These are phyloP conservation scores for Melanchra persicariae DNA, from an alignment of 2,888 invertebrate genomes.

Conservation along the genomic window DNA sequence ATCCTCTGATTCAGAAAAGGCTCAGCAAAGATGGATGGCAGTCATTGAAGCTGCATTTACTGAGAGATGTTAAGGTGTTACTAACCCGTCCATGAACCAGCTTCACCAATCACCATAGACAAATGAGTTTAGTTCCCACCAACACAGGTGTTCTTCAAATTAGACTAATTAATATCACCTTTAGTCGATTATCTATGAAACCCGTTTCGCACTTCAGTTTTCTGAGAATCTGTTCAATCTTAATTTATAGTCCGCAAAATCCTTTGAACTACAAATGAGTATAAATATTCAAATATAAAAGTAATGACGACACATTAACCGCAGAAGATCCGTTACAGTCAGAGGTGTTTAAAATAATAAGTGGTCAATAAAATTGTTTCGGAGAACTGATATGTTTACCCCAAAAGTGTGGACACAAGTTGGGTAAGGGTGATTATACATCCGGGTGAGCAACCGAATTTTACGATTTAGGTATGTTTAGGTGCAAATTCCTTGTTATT, in stretches of 20 bases:
- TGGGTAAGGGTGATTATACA: slow-evolving; percentile 32
- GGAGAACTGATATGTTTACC: slow-evolving; percentile 52
- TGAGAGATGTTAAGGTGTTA: slow-evolving; percentile 40
- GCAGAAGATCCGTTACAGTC: slow-evolving; percentile 54
- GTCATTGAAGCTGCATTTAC: slow-evolving; percentile 46
- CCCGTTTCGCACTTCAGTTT: slow-evolving; percentile 41
- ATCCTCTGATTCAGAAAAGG: background rate
- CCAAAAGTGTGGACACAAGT: slow-evolving; percentile 18
- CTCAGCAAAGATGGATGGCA: slow-evolving; percentile 7
- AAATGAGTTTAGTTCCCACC: slow-evolving; percentile 39
- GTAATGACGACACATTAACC: slow-evolving; percentile 56
- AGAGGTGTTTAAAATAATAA: slow-evolving; percentile 42
- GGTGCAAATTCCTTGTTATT: background rate
- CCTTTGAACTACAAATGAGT: slow-evolving; percentile 34
- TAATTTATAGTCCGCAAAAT: slow-evolving; percentile 39
- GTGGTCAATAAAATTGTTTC: slow-evolving; percentile 51
- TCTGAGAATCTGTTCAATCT: slow-evolving; percentile 40
- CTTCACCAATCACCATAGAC: slow-evolving; percentile 14
- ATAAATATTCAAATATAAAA: slow-evolving; percentile 29
- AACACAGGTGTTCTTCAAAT: slow-evolving; percentile 38
- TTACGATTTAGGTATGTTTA: background rate
- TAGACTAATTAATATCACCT: slow-evolving; percentile 51
- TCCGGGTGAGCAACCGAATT: slow-evolving; percentile 36
- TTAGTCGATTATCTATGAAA: slow-evolving; percentile 14
- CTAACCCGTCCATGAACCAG: slow-evolving; percentile 32